A percentile compares a stretch with the other conserved stretches of the same genome.
Evolutionary conservation across 2,797 vertebrate genomes (phyloP).

Genomic region (Myotis pilosus): DNA sequence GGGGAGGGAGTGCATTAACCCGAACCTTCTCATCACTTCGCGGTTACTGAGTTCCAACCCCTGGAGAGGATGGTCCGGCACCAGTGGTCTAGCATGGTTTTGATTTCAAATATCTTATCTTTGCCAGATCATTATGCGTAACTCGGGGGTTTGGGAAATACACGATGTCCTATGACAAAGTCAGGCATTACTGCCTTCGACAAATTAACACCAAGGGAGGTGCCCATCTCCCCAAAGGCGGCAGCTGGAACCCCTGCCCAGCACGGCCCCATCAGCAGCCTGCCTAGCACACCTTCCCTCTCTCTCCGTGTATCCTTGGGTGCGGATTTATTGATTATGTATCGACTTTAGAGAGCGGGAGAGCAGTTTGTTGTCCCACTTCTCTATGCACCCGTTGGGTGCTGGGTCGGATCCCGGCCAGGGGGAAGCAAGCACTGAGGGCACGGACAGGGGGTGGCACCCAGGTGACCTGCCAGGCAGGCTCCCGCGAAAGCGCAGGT

Average conservation of each 20-base stretch:
- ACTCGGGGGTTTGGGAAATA: background rate
- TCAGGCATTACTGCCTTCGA: background rate
- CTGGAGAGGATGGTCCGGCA: background rate
- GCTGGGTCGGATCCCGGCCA: no score
- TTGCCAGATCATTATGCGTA: background rate
- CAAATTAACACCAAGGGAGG: background rate
- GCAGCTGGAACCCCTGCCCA: background rate
- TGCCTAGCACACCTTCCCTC: background rate
- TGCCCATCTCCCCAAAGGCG: background rate
- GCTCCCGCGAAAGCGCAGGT: fast-evolving
- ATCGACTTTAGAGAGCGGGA: no score
- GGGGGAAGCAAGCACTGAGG: no score
- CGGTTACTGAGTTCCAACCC: background rate
- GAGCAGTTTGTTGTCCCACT: no score
- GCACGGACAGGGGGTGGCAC: no score
- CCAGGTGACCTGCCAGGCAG: background rate
- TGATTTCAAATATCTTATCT: background rate
- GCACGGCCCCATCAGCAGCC: background rate
- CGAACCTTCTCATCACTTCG: background rate
- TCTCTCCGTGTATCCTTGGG: no score
- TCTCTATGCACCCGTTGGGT: no score
- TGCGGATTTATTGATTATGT: no score
- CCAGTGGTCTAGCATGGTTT: background rate
- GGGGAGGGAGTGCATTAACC: background rate
- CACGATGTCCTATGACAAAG: background rate